These are phyloP conservation scores for Colius striatus DNA, from an alignment of 2,113 vertebrate genomes.

Conservation along the genomic window DNA sequence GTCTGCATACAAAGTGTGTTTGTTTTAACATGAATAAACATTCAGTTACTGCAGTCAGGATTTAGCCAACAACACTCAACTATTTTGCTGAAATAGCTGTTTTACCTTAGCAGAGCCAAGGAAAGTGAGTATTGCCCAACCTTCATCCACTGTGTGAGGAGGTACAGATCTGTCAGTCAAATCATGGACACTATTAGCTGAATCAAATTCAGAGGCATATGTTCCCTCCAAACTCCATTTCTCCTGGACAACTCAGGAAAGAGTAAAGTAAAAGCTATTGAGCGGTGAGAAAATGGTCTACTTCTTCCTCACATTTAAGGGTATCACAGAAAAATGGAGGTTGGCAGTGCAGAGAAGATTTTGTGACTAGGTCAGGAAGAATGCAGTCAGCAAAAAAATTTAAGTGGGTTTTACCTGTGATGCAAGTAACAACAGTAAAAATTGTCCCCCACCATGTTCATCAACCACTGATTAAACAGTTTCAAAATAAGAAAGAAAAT, in stretches of 20 bases:
- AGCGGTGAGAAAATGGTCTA: not conserved
- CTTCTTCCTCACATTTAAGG: not conserved
- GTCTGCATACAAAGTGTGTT: not conserved
- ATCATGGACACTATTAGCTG: not conserved
- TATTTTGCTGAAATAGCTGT: not conserved
- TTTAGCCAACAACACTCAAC: not conserved
- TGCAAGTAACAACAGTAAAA: not conserved
- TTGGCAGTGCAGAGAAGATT: not conserved
- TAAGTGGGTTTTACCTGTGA: not conserved
- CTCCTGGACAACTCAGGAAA: not conserved
- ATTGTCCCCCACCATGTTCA: not conserved
- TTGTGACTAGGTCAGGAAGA: not conserved
- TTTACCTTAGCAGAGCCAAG: not conserved
- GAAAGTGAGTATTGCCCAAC: not conserved
- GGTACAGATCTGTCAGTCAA: not conserved
- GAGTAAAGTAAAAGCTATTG: not conserved
- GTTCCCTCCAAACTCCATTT: not conserved
- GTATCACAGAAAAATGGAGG: not conserved
- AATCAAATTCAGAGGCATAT: not conserved
- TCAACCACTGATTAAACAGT: not conserved
- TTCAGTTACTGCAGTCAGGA: not conserved
- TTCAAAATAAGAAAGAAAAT: not conserved
- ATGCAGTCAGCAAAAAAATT: not conserved
- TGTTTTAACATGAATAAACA: not conserved
- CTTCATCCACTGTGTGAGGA: not conserved